These are phyloP conservation scores for Carcharodon carcharias DNA, from an alignment of 2,797 vertebrate genomes.

Conservation along the genomic window DNA sequence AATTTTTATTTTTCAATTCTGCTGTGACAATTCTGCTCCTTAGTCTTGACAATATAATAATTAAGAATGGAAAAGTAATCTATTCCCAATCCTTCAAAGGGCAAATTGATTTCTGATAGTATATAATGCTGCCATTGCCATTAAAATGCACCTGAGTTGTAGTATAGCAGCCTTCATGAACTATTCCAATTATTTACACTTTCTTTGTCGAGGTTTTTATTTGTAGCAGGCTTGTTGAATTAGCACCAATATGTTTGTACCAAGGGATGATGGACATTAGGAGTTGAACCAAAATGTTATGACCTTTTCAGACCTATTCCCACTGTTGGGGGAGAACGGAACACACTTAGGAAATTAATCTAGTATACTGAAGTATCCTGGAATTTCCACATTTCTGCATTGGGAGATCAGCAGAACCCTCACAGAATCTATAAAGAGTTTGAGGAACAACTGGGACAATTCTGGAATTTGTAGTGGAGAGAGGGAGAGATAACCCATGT, in stretches of 20 bases:
- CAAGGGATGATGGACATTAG: neutral
- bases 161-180: neutral
- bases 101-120: neutral
- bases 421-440: neutral
- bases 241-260: neutral
- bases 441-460: neutral
- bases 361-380: no score
- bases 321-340: neutral
- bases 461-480: neutral
- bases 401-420: neutral
- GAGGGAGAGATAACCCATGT: neutral
- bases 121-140: no score
- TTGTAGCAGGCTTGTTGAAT: neutral
- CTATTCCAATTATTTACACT: neutral
- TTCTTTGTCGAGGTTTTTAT: neutral
- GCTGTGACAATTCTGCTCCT: neutral
- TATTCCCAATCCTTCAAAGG: neutral
- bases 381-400: neutral
- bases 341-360: neutral
- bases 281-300: neutral
- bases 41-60: neutral
- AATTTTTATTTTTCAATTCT: neutral
- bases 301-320: neutral
- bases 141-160: neutral
- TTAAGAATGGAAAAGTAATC: no score